Evolutionary conservation across 2,888 invertebrate genomes (phyloP).

Genomic region (Venusia cambrica): DNA sequence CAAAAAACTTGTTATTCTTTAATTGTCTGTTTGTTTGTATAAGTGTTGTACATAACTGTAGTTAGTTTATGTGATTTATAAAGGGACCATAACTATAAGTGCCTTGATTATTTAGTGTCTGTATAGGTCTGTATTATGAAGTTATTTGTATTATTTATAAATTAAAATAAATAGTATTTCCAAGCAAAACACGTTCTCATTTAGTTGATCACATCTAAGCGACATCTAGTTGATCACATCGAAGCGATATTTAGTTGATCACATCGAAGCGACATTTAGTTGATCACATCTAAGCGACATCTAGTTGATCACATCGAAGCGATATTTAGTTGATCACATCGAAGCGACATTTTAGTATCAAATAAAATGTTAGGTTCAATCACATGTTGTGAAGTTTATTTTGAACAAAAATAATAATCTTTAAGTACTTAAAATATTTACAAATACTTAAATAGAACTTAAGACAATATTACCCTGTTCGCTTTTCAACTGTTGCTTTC

Average conservation of each 20-base stretch:
- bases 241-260: too few relatives aligned
- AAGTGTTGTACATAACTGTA: slow-evolving; percentile 35
- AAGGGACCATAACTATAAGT: slow-evolving; percentile 75
- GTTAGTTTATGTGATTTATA: slow-evolving; percentile 49
- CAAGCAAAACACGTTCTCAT: slow-evolving; percentile 29
- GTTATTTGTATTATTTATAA: slow-evolving; percentile 47
- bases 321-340: too few relatives aligned
- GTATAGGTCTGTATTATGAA: slow-evolving; percentile 64
- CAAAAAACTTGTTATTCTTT: too few relatives aligned
- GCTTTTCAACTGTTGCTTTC: slow-evolving; percentile 77
- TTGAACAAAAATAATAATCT: slow-evolving; percentile 80
- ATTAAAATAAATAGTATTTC: slow-evolving; percentile 46
- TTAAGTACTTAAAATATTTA: slow-evolving; percentile 74
- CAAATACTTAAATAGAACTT: slow-evolving; percentile 72
- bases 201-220: too few relatives aligned
- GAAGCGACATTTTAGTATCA: too few relatives aligned
- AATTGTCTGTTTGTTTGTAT: slow-evolving; percentile 32
- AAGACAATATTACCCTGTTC: slow-evolving; percentile 76
- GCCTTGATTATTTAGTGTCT: slow-evolving; percentile 66
- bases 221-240: too few relatives aligned
- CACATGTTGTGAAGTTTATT: slow-evolving; percentile 74
- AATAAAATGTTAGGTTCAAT: slow-evolving; percentile 49
- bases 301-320: too few relatives aligned
- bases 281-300: too few relatives aligned
- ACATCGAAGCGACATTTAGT: too few relatives aligned